Evolutionary conservation across 64 coral and sea anemone species (phyloP).

Genomic region (Porites australiensis): DNA sequence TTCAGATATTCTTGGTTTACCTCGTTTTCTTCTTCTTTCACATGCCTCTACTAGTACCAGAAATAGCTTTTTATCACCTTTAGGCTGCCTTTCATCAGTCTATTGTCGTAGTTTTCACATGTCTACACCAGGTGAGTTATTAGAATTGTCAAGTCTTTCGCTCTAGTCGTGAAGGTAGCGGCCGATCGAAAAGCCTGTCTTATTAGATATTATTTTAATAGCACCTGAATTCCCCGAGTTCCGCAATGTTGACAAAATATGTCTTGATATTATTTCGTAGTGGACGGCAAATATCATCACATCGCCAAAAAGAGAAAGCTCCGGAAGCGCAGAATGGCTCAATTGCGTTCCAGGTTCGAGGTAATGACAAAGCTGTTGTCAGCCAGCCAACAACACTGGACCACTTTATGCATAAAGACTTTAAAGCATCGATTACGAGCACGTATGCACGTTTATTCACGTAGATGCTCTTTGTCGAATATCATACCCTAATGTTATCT

Average conservation of each 20-base stretch:
- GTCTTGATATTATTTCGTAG: slow-evolving; percentile 12
- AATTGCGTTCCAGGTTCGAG: slow-evolving; percentile 72
- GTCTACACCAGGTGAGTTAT: slow-evolving; percentile 25
- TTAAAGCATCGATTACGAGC: too few relatives aligned
- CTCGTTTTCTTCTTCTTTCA: background rate
- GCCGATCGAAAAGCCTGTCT: background rate
- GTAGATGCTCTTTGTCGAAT: too few relatives aligned
- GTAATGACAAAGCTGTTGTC: slow-evolving; percentile 20
- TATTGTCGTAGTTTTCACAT: slow-evolving; percentile 14
- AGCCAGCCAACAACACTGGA: too few relatives aligned
- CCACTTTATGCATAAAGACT: too few relatives aligned
- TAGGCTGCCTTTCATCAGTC: background rate
- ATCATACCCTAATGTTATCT: too few relatives aligned
- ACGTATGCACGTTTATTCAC: too few relatives aligned
- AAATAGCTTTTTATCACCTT: slow-evolving; percentile 25
- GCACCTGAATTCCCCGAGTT: too few relatives aligned
- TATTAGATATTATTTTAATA: background rate
- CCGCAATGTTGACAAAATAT: background rate
- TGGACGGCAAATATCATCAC: slow-evolving; percentile 90
- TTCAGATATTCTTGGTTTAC: background rate
- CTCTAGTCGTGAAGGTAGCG: background rate
- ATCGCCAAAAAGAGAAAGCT: slow-evolving; percentile 78
- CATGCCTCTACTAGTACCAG: background rate
- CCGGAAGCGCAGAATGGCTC: slow-evolving; percentile 65
- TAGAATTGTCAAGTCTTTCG: background rate